phyloP scores from a whole-genome alignment of 2,888 invertebrate species.

The Stegophylla sp. region DNA sequence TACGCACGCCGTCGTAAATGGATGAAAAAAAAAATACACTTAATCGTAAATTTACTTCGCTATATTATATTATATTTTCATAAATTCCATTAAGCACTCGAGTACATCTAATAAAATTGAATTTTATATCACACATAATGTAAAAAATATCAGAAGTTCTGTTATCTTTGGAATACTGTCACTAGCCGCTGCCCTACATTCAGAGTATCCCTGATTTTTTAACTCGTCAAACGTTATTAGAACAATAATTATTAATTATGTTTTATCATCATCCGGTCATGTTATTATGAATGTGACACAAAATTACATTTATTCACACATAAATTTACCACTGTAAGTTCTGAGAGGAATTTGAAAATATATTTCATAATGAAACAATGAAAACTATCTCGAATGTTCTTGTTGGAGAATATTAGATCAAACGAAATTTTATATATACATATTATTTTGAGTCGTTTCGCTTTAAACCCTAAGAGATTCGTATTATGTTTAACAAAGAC shows the following conservation, averaged over 20 bases:
- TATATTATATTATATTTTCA: no score
- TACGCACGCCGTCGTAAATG: no score
- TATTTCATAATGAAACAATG: background rate
- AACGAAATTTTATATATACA: background rate
- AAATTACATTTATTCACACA: background rate
- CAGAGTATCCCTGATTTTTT: background rate
- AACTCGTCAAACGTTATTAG: no score
- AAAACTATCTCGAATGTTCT: background rate
- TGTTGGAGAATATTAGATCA: no score
- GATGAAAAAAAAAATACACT: no score
- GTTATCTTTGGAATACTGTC: background rate
- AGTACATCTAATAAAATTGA: background rate
- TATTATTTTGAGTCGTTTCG: no score
- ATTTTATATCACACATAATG: background rate
- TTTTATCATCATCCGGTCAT: background rate
- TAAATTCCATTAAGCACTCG: background rate
- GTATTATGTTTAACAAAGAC: background rate
- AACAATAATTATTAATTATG: no score
- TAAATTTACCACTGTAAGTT: background rate
- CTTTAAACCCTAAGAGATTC: no score
- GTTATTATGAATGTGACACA: background rate
- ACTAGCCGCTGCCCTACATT: background rate
- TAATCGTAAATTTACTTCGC: no score
- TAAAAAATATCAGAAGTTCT: background rate
- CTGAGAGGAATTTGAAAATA: background rate